Percentiles rank a stretch among this genome's conserved stretches.
Conservation (phyloP, 1,140 invertebrate species). For the Pararge aegeria region DNA sequence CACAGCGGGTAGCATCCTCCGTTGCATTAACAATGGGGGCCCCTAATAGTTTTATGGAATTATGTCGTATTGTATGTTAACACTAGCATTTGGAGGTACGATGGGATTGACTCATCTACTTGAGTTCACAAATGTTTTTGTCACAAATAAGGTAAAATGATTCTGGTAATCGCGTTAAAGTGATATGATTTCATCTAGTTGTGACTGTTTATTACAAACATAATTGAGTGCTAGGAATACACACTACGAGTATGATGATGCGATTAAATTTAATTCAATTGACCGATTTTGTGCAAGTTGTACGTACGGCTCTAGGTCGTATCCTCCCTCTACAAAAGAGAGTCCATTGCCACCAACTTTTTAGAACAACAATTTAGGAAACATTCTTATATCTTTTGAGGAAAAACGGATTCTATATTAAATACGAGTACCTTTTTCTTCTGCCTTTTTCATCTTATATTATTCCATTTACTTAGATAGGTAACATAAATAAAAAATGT, state of each 20-base stretch:
- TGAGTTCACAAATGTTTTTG: conserved; percentile 4
- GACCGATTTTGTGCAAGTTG: background rate
- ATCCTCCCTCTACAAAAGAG: too few species aligned
- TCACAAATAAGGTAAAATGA: conserved; percentile 5
- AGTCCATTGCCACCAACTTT: too few species aligned
- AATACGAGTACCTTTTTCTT: too few species aligned
- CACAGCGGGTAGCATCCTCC: conserved; percentile 18
- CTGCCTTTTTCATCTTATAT: too few species aligned
- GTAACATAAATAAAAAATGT: too few species aligned
- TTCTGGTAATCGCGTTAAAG: background rate
- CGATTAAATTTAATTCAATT: background rate
- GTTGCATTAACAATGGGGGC: conserved; percentile 9
- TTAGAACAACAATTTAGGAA: too few species aligned
- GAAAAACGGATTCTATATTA: too few species aligned
- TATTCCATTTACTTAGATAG: too few species aligned
- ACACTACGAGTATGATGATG: background rate
- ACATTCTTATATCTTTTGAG: too few species aligned
- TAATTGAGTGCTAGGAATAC: conserved; percentile 5
- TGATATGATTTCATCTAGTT: conserved; percentile 10
- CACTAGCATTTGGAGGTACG: background rate
- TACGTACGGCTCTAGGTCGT: too few species aligned
- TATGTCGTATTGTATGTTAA: conserved; percentile 9
- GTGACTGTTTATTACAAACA: background rate
- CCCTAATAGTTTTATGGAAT: conserved; percentile 25
- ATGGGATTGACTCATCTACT: conserved; percentile 5